Conservation (phyloP, 2,888 invertebrate genomes). For the Pantelozetes paolii region DNA sequence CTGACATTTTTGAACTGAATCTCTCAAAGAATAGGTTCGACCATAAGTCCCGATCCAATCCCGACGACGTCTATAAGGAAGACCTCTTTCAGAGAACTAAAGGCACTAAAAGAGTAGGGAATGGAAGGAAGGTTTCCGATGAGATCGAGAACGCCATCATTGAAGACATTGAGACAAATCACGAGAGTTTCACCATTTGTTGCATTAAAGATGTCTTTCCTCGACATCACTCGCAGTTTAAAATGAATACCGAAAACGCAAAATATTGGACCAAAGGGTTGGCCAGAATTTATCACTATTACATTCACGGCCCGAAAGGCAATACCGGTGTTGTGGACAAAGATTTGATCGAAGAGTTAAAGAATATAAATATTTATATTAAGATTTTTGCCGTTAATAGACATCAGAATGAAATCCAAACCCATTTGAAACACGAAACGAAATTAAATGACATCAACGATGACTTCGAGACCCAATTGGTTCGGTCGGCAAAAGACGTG, state of each 20-base stretch:
- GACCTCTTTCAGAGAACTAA: neutral
- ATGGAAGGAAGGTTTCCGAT: neutral
- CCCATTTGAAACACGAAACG: neutral
- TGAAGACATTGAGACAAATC: neutral
- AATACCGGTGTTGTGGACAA: neutral
- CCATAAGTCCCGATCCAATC: neutral
- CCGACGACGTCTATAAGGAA: neutral
- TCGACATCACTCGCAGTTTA: neutral
- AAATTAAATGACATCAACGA: neutral
- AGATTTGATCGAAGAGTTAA: neutral
- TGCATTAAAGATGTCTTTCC: neutral
- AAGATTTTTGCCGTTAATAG: neutral
- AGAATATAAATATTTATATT: neutral
- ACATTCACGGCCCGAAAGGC: slow-evolving; percentile 29
- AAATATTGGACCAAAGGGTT: slow-evolving; percentile 1
- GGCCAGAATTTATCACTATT: slow-evolving; percentile 31
- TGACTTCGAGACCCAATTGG: slow-evolving; percentile 1
- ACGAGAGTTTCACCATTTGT: slow-evolving; percentile 9
- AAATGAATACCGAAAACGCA: neutral
- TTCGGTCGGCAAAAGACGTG: neutral
- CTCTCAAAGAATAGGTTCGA: slow-evolving; percentile 10
- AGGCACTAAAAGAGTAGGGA: neutral
- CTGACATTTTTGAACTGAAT: neutral
- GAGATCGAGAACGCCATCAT: neutral
- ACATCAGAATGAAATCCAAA: neutral